Base-by-base conservation (phyloP, 2,797 vertebrate genomes). In the Crocodylus rhombifer region DNA sequence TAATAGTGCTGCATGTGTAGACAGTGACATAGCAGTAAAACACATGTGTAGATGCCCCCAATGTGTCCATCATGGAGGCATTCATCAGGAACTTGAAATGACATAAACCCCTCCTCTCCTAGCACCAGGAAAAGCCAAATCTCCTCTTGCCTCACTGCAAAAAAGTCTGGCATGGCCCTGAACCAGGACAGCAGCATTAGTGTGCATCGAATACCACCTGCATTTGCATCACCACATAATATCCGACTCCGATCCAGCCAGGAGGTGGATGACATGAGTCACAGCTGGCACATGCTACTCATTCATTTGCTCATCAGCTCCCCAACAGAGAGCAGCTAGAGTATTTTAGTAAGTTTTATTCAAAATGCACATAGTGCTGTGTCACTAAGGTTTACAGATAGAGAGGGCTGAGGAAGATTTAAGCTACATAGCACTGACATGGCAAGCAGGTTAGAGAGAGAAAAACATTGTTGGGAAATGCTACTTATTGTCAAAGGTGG, bases 191-290 rank as follows among this genome's bases (percentile, higher is more conserved):
- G 93, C 25, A 7, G 0, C 13, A 17, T 71, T 0, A 2, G 25
- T 62, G 58, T n/a, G 14, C 2, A 7, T 0, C 2, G 42, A 55
- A 7, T 20, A 21, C 69, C n/a, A 4, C 80, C 63, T 15, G 84
- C 33, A 74, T 3, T 18, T 33, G 55, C n/a, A 2, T 1, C 4
- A 3, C 11, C 11, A 3, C 1, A 0, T 5, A 3, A n/a, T 51
- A 51, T 56, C 73, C 30, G 33, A 28, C 17, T 28, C 58, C 30
- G 28, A 55, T 17, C 55, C 23, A 0, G 30, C 14, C 1, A 18
- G 21, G 2, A 58, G 6, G 36, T 10, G 4, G 16, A 1, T 26
- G 2, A 84, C 2, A 36, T 25, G 67, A 61, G 5, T 61, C 20
- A 4, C 7, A n/a, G 26, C 21, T 21, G 62, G 62, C 79, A 14